Evolutionary conservation across 2,888 invertebrate genomes (phyloP).

Genomic region (Amphipoea lucens): DNA sequence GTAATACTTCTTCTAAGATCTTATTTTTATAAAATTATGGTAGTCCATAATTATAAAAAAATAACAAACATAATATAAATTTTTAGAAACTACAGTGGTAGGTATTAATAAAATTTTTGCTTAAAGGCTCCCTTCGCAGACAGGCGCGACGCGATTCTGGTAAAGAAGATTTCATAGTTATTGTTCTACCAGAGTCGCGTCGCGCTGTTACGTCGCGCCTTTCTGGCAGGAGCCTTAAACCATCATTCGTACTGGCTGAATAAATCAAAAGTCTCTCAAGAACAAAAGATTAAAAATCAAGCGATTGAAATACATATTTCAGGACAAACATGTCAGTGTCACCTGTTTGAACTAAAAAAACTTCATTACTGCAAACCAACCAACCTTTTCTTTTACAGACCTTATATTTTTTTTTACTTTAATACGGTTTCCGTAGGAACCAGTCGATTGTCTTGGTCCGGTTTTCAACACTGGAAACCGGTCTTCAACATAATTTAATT

Average conservation of each 20-base stretch:
- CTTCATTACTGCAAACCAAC: neutral
- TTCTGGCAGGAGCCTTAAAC: neutral
- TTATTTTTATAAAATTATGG: neutral
- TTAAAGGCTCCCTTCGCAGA: neutral
- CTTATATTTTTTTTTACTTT: too few relatives aligned
- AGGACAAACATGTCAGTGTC: neutral
- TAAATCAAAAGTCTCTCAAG: neutral
- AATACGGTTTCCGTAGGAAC: too few relatives aligned
- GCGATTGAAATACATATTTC: neutral
- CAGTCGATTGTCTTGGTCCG: too few relatives aligned
- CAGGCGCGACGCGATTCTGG: neutral
- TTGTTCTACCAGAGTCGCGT: neutral
- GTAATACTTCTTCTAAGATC: neutral
- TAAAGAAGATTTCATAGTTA: neutral
- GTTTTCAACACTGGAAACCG: too few relatives aligned
- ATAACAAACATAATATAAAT: neutral
- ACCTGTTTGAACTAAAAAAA: neutral
- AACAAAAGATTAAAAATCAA: neutral
- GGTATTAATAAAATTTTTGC: neutral
- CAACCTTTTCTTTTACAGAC: too few relatives aligned
- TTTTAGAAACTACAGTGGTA: neutral
- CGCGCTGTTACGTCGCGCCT: neutral
- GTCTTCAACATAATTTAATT: too few relatives aligned
- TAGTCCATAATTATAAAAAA: neutral
- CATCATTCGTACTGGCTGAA: neutral